Evolutionary conservation across 1,140 invertebrate genomes (phyloP).

Genomic region (Procambarus virginalis): DNA sequence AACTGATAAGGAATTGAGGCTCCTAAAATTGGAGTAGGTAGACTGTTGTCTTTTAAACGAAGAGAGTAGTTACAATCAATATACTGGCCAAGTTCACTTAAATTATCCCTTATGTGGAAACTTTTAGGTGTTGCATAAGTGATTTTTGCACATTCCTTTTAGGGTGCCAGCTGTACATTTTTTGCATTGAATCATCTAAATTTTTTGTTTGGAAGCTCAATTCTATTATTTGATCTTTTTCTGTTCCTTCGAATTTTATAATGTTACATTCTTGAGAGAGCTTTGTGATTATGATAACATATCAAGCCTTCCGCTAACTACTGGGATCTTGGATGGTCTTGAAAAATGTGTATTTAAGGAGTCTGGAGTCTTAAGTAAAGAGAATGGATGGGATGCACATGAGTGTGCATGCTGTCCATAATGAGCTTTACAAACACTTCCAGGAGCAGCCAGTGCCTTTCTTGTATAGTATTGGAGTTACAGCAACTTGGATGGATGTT

Average conservation of each 20-base stretch:
- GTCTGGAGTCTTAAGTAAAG: slow-evolving; percentile 32
- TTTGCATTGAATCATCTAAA: slow-evolving; percentile 17
- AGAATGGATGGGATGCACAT: slow-evolving; percentile 14
- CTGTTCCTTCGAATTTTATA: neutral
- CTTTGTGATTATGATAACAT: slow-evolving; percentile 53
- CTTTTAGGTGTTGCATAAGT: slow-evolving; percentile 24
- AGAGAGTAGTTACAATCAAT: neutral
- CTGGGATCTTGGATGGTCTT: slow-evolving; percentile 23
- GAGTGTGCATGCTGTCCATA: slow-evolving; percentile 25
- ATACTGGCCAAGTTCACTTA: neutral
- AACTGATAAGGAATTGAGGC: too few species aligned
- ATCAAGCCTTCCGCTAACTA: slow-evolving; percentile 35
- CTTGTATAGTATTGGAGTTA: neutral
- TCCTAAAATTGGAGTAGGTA: too few species aligned
- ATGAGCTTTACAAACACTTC: slow-evolving; percentile 24
- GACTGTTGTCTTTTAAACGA: too few species aligned
- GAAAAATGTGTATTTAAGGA: slow-evolving; percentile 14
- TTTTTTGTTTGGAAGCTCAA: slow-evolving; percentile 16
- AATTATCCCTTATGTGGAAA: neutral
- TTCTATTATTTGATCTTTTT: neutral
- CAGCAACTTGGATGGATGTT: neutral
- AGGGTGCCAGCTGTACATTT: slow-evolving; percentile 35
- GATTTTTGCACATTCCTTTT: slow-evolving; percentile 54
- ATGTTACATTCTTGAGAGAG: slow-evolving; percentile 12
- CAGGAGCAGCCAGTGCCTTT: slow-evolving; percentile 41